Evolutionary conservation across 2,888 invertebrate genomes (phyloP).

Genomic region (Danaus chrysippus): DNA sequence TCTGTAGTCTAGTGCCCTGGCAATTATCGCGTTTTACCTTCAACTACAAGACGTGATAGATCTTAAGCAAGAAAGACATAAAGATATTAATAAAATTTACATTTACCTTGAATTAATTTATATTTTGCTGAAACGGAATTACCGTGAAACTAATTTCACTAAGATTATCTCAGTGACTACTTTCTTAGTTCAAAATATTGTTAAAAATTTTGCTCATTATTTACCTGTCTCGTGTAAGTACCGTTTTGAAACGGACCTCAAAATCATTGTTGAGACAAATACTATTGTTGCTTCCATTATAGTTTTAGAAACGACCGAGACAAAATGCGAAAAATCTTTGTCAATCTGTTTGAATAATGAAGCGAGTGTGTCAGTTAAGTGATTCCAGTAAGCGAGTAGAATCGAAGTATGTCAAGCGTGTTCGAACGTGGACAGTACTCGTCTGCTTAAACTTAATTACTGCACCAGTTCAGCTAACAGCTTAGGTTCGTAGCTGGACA

Average conservation of each 20-base stretch:
- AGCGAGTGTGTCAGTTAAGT: slow-evolving; percentile 42
- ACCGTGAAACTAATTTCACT: slow-evolving; percentile 13
- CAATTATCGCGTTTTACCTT: slow-evolving; percentile 70
- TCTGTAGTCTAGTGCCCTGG: slow-evolving; percentile 69
- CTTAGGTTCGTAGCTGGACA: slow-evolving; percentile 47
- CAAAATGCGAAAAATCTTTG: slow-evolving; percentile 41
- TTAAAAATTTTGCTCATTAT: slow-evolving; percentile 23
- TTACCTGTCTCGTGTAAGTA: slow-evolving; percentile 41
- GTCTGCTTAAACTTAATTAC: slow-evolving; percentile 70
- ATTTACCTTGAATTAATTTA: slow-evolving; percentile 29
- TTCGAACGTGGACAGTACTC: slow-evolving; percentile 43
- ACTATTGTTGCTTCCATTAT: slow-evolving; percentile 56
- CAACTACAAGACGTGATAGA: slow-evolving; percentile 27
- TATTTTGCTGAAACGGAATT: slow-evolving; percentile 20
- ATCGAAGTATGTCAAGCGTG: slow-evolving; percentile 45
- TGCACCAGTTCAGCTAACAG: slow-evolving; percentile 62
- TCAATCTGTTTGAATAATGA: slow-evolving; percentile 46
- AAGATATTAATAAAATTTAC: slow-evolving; percentile 24
- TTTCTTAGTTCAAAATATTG: background rate
- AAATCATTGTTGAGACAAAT: slow-evolving; percentile 57
- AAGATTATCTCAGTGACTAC: slow-evolving; percentile 11
- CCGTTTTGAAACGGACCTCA: slow-evolving; percentile 64
- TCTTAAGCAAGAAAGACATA: slow-evolving; percentile 8
- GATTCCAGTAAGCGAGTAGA: slow-evolving; percentile 45
- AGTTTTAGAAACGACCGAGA: slow-evolving; percentile 51